A percentile compares a stretch with the other conserved stretches of the same genome.
These are phyloP conservation scores for Romanogobio albipinnatus DNA, from an alignment of 2,113 vertebrate genomes.

Conservation along the genomic window DNA sequence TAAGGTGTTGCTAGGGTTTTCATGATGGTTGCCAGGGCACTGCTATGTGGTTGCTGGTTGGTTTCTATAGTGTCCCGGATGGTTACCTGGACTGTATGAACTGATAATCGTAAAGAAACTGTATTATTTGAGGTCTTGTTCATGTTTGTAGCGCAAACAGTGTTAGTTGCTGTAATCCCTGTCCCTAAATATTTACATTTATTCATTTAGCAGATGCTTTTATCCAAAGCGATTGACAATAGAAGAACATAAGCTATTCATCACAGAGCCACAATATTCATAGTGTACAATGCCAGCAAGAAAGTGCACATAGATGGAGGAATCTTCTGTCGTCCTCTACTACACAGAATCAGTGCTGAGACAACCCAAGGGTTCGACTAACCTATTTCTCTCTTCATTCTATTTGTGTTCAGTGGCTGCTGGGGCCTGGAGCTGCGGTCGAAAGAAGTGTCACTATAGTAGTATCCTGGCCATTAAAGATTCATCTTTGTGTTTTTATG, in stretches of 20 bases:
- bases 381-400: conserved; percentile 38
- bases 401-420: conserved; percentile 37
- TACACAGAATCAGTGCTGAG: conserved; percentile 1
- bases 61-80: neutral
- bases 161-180: neutral
- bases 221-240: neutral
- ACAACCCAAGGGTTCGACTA: conserved; percentile 38
- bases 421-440: conserved; percentile 20
- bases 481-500: neutral
- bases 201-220: neutral
- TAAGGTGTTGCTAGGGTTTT: neutral
- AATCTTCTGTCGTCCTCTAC: neutral
- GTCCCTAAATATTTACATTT: neutral
- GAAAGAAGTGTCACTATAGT: neutral
- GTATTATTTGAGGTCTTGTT: neutral
- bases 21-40: neutral
- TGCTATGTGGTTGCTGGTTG: neutral
- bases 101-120: neutral
- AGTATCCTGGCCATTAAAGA: neutral
- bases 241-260: neutral
- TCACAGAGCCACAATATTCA: neutral
- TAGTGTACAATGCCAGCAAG: neutral
- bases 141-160: neutral
- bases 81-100: neutral
- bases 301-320: neutral